phyloP scores from a whole-genome alignment of 2,797 vertebrate species.

The Hirundo rustica region DNA sequence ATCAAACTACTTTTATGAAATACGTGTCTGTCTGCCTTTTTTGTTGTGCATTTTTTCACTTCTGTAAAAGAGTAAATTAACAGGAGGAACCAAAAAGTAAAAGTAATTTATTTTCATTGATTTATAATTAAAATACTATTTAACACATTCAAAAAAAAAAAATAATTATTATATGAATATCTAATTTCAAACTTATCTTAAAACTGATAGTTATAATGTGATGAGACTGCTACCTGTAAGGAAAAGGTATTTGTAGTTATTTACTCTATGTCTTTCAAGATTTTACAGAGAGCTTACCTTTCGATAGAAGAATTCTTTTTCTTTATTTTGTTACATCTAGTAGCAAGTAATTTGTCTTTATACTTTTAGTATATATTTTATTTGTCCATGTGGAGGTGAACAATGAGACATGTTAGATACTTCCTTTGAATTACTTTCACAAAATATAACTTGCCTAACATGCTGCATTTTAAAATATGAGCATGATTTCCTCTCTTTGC shows the following conservation, averaged over 20 bases:
- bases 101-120: not conserved
- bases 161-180: not conserved
- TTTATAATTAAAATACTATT: slow-evolving; percentile 19
- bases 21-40: not conserved
- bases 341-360: not conserved
- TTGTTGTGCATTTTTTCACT: not conserved
- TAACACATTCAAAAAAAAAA: not conserved
- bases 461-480: not conserved
- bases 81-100: not conserved
- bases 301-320: not conserved
- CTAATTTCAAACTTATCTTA: not conserved
- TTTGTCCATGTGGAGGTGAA: not conserved
- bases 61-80: slow-evolving; percentile 4
- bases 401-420: not conserved
- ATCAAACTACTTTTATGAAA: not conserved
- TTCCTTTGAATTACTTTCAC: not conserved
- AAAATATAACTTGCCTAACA: not conserved
- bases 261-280: not conserved
- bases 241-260: not conserved
- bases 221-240: not conserved
- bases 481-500: not conserved
- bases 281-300: not conserved
- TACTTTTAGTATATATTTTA: not conserved
- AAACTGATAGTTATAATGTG: not conserved
- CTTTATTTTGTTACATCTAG: not conserved